These are phyloP conservation scores for Esperia sulphurella DNA, from an alignment of 2,888 invertebrate species.

Conservation along the genomic window DNA sequence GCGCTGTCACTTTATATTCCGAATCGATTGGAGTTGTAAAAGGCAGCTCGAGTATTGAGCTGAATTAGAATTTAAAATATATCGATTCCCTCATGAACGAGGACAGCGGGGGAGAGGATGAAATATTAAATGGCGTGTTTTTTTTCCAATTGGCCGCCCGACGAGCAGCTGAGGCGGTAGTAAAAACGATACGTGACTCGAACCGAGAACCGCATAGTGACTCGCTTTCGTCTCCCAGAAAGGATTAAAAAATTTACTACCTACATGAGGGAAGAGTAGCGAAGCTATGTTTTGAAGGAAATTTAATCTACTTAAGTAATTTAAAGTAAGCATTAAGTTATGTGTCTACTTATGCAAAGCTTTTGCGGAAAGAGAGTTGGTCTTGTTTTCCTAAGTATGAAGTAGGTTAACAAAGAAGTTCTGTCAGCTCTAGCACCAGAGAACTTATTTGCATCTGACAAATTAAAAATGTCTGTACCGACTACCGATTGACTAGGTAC, in stretches of 20 bases:
- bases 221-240: constrained; percentile 6
- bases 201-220: constrained; percentile 10
- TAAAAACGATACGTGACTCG: constrained; percentile 70
- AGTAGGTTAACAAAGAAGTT: too few relatives aligned
- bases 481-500: too few relatives aligned
- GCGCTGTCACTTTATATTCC: constrained; percentile 56
- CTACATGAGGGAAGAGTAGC: neutral
- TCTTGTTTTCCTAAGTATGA: too few relatives aligned
- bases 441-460: too few relatives aligned
- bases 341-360: too few relatives aligned
- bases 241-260: constrained; percentile 14
- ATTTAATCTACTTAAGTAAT: too few relatives aligned
- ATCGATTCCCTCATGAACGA: constrained; percentile 61
- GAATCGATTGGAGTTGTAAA: constrained; percentile 64
- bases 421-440: too few relatives aligned
- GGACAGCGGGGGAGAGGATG: constrained; percentile 36
- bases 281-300: too few relatives aligned
- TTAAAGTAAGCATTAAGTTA: too few relatives aligned
- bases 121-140: constrained; percentile 63
- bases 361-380: too few relatives aligned
- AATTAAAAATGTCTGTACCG: too few relatives aligned
- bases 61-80: constrained; percentile 74
- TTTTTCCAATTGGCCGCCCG: constrained; percentile 59
- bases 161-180: constrained; percentile 65
- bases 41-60: constrained; percentile 50